Evolutionary conservation across 2,888 invertebrate genomes (phyloP).

Genomic region (Gisinianus flammeolus): DNA sequence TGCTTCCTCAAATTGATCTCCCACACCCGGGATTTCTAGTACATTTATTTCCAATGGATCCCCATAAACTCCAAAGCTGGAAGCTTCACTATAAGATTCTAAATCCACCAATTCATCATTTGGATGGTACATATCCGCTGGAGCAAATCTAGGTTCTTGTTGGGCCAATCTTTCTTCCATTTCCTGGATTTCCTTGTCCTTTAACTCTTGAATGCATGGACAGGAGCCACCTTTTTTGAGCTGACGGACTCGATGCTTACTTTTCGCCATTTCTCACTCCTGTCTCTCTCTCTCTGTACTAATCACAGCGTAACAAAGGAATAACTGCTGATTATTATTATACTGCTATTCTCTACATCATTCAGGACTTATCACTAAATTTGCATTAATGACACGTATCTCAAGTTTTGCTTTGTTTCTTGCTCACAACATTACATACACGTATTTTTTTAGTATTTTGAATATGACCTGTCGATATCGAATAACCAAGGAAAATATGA

Average conservation of each 20-base stretch:
- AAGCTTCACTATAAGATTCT: conserved; percentile 23
- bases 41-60: not conserved
- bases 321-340: no score
- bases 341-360: no score
- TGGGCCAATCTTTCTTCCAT: not conserved
- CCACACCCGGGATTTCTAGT: not conserved
- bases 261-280: conserved; percentile 9
- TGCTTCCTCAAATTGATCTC: conserved; percentile 22
- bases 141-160: not conserved
- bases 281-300: not conserved
- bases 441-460: no score
- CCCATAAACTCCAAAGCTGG: conserved; percentile 18
- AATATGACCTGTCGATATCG: no score
- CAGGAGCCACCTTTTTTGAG: conserved; percentile 1
- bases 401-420: no score
- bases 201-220: not conserved
- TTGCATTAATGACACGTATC: no score
- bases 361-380: no score
- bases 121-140: conserved; percentile 4
- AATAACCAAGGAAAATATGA: no score
- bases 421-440: no score
- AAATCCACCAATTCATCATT: conserved; percentile 23
- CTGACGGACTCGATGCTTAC: conserved; percentile 11
- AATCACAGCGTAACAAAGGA: not conserved
- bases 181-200: not conserved